A percentile compares a stretch with the other conserved stretches of the same genome.
Conservation (phyloP, 2,797 vertebrate genomes). For the Potorous gilbertii region DNA sequence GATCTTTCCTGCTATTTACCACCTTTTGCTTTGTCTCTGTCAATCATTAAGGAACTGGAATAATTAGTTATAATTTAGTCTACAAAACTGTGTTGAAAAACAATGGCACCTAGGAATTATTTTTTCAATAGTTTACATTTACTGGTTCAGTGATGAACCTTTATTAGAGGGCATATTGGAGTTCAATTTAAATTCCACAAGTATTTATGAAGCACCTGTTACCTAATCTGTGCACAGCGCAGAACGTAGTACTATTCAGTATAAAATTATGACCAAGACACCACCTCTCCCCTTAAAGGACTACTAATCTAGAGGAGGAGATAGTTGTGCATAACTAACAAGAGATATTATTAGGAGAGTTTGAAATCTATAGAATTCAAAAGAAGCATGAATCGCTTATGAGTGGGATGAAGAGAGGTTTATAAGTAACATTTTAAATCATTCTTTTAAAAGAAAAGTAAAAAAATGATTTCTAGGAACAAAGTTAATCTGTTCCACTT, state of each 20-base stretch:
- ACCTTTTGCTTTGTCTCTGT: slow-evolving; percentile 50
- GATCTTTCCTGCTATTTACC: slow-evolving; percentile 45
- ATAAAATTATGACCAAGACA: not conserved
- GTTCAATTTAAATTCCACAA: not conserved
- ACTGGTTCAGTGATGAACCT: slow-evolving; percentile 4
- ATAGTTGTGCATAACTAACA: not conserved
- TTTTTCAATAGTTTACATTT: not conserved
- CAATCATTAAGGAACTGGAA: slow-evolving; percentile 34
- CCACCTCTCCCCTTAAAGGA: not conserved
- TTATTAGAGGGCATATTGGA: slow-evolving; percentile 8
- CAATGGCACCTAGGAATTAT: not conserved
- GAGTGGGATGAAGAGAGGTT: not conserved
- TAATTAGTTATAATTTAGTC: slow-evolving; percentile 29
- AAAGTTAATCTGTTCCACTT: not conserved
- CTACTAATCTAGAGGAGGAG: not conserved
- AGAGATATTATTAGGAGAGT: not conserved
- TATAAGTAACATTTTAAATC: not conserved
- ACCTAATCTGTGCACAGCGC: not conserved
- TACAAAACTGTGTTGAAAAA: not conserved
- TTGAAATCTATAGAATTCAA: not conserved
- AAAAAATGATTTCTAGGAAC: not conserved
- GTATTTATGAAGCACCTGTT: not conserved
- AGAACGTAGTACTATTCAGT: not conserved
- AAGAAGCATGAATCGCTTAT: not conserved
- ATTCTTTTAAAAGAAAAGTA: not conserved